A percentile compares a stretch with the other conserved stretches of the same genome.
Conservation (phyloP, 64 coral and sea anemone genomes). For the Dendrophyllia cribrosa region DNA sequence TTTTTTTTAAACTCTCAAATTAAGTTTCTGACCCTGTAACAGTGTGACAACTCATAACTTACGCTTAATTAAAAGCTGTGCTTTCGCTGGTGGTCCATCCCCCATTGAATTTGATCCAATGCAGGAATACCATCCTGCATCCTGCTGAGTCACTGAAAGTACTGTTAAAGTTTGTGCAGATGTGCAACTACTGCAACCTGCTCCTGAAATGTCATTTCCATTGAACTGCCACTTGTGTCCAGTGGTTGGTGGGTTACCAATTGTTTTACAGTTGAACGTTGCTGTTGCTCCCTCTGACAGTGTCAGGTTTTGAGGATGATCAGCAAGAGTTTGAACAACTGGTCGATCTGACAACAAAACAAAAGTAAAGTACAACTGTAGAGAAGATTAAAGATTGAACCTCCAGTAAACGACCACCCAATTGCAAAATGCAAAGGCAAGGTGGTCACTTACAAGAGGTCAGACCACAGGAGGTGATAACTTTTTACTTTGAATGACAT, state of each 20-base stretch:
- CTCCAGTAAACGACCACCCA: too few species aligned
- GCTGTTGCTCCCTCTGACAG: conserved; percentile 41
- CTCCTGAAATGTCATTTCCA: conserved; percentile 52
- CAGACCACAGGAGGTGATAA: too few species aligned
- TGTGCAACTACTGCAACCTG: neutral
- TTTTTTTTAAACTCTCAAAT: too few species aligned
- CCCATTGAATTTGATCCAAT: conserved; percentile 69
- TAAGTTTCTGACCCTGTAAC: too few species aligned
- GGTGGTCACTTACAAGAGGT: too few species aligned
- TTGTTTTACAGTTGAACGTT: conserved; percentile 73
- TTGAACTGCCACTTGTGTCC: conserved; percentile 78
- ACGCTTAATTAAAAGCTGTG: conserved; percentile 77
- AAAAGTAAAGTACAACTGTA: neutral
- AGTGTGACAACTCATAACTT: conserved; percentile 29
- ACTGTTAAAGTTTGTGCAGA: neutral
- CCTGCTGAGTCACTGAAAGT: neutral
- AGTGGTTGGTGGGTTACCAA: conserved; percentile 61
- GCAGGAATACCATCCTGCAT: conserved; percentile 79
- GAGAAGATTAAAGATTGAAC: too few species aligned
- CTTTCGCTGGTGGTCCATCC: conserved; percentile 67
- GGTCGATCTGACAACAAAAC: conserved; percentile 72
- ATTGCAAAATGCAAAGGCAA: too few species aligned
- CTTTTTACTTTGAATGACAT: too few species aligned
- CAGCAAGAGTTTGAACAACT: conserved; percentile 68
- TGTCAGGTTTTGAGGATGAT: conserved; percentile 84